A percentile compares a stretch with the other conserved stretches of the same genome.
These are phyloP conservation scores for Dolichallabes microphthalmus DNA, from an alignment of 2,113 vertebrate species.

Conservation along the genomic window DNA sequence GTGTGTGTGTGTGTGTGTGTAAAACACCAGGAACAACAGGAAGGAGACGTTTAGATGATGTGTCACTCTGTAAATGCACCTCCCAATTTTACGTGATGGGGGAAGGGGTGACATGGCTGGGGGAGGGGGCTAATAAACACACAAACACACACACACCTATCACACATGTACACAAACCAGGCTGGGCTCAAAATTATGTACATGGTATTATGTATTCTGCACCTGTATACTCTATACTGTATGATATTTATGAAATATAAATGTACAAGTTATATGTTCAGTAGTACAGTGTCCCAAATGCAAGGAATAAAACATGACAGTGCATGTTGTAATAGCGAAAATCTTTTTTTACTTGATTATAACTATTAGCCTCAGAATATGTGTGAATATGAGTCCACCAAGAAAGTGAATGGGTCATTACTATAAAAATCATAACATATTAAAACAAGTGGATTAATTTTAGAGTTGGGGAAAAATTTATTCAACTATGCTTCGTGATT, in stretches of 20 bases:
- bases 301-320: background rate
- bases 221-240: background rate
- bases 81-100: constrained; percentile 30
- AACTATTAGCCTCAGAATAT: background rate
- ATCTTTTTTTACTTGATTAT: background rate
- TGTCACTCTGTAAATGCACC: constrained; percentile 29
- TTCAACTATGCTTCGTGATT: no score
- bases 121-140: constrained; percentile 26
- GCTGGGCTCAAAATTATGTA: background rate
- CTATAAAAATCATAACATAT: background rate
- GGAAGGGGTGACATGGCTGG: constrained; percentile 18
- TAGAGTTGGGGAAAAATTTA: background rate
- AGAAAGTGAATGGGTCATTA: background rate
- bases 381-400: background rate
- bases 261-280: background rate
- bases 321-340: background rate
- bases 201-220: background rate
- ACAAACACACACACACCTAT: constrained; percentile 19
- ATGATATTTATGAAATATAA: background rate
- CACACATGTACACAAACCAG: background rate
- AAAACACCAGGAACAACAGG: background rate
- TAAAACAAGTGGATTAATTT: background rate
- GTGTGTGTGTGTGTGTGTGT: constrained; percentile 4
- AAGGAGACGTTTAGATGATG: constrained; percentile 13
- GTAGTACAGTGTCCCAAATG: background rate